Base-by-base conservation (phyloP, 2,888 invertebrate species). In the Ceriagrion tenellum region DNA sequence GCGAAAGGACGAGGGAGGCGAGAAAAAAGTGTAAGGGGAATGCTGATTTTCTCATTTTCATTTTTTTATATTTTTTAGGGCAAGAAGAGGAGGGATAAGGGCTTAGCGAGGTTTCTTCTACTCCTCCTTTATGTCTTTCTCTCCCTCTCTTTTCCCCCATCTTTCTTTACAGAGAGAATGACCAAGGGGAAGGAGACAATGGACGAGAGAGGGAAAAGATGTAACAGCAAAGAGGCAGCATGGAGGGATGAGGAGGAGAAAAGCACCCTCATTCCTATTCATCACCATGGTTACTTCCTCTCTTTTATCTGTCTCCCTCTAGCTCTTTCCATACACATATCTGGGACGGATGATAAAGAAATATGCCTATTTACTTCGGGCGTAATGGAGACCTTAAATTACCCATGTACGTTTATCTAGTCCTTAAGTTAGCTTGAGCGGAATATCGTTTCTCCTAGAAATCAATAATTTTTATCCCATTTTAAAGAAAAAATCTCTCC, bases 231-330 rank as follows among this genome's bases (percentile, higher is more conserved):
- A 10, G 26, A 26, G 26, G 69, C 12, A n/a, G 26, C n/a, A 47
- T 47, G 47, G 69, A 26, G n/a, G 26, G n/a, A 69, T n/a, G 69
- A 69, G 26, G 69, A 69, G 26, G 69, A n/a, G 4, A 26, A 69
- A 69, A 26, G 26, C 69, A 69, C n/a, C n/a, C 69, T 69, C 69
- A 69, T 69, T 69, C n/a, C 69, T 69, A 69, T 69, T 69, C 69
- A 69, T 69, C n/a, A n/a, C 12, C 69, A 1, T 69, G n/a, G 0
- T 35, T 40, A 47, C 88, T 23, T 40, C 20, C 47, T 88, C 47
- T 47, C 47, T 88, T 1, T 40, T 16, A n/a, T 26, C 88, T 23
- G 0, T 23, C 40, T 88, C 2, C 40, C 6, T 18, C 88, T 47
- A 47, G 47, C 47, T 47, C 47, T 47, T 47, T 47, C 8, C 47